Conservation (phyloP, 92 coral and sea anemone species). For the Chrysogorgia sp. region DNA sequence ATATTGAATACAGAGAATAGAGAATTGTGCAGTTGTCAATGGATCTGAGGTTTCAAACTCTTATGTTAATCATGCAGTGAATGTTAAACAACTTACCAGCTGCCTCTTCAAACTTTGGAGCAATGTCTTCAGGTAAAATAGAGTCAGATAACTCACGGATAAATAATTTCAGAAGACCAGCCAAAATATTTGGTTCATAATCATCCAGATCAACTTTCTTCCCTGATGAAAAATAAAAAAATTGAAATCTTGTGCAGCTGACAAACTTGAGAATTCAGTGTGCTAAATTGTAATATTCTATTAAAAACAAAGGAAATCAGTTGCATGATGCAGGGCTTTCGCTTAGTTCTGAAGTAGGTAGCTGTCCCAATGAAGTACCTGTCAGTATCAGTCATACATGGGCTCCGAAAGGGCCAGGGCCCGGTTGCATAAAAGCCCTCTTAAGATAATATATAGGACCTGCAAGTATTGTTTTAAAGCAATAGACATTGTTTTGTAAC, state of each 20-base stretch:
- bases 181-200: conserved; percentile 85
- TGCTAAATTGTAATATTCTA: too few species aligned
- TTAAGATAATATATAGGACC: too few species aligned
- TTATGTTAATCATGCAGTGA: not conserved
- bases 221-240: conserved; percentile 53
- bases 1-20: not conserved
- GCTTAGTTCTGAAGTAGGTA: too few species aligned
- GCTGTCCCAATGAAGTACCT: too few species aligned
- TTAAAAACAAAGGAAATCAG: too few species aligned
- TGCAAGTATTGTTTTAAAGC: too few species aligned
- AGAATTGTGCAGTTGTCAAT: not conserved
- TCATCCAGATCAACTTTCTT: conserved; percentile 76
- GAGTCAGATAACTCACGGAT: conserved; percentile 85
- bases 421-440: too few species aligned
- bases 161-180: conserved; percentile 79
- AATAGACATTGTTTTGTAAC: too few species aligned
- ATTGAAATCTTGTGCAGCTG: not conserved
- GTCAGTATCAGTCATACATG: too few species aligned
- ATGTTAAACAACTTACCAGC: conserved; percentile 62
- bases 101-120: conserved; percentile 83
- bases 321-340: too few species aligned
- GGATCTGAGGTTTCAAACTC: not conserved
- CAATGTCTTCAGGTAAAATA: conserved; percentile 66
- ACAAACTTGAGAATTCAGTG: not conserved
- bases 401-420: too few species aligned